Evolutionary conservation across 2,888 invertebrate species (phyloP), one percentile per base, ranked within the genome.

Genomic region (Serripes groenlandicus): DNA sequence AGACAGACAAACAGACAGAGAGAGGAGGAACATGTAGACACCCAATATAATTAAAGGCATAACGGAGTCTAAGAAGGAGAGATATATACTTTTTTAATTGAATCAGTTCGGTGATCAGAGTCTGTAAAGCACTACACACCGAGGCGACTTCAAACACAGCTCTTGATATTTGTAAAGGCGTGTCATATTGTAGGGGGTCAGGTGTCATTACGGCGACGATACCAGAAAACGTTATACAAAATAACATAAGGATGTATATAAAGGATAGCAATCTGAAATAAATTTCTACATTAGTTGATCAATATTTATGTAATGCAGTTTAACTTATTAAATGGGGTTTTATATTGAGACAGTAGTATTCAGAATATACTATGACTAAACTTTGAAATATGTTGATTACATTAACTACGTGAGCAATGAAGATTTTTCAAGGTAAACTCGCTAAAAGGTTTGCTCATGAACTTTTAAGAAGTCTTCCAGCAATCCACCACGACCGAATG

Each of bases 11-110:
- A n/a, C n/a, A n/a, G n/a, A n/a, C n/a, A n/a, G n/a, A n/a, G n/a
- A n/a, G n/a, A n/a, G n/a, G n/a, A n/a, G n/a, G n/a, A n/a, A n/a
- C n/a, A n/a, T n/a, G n/a, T n/a, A n/a, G n/a, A n/a, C n/a, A n/a
- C n/a, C n/a, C n/a, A n/a, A n/a, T n/a, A n/a, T n/a, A n/a, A n/a
- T n/a, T n/a, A n/a, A n/a, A n/a, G n/a, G n/a, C n/a, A n/a, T n/a
- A n/a, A n/a, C n/a, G n/a, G n/a, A n/a, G n/a, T n/a, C n/a, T n/a
- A n/a, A n/a, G n/a, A n/a, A n/a, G n/a, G n/a, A n/a, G n/a, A n/a
- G n/a, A n/a, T n/a, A 23, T 90, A 66, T 79, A 93, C 93, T 90
- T 91, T 72, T 90, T 83, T 21, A 92, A 70, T 76, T 92, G 91
- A 73, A 91, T 92, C 26, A 91, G 69, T 79, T 93, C 93, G 34